Conservation (phyloP, 2,888 invertebrate genomes). For the Orchesellides sinensis region DNA sequence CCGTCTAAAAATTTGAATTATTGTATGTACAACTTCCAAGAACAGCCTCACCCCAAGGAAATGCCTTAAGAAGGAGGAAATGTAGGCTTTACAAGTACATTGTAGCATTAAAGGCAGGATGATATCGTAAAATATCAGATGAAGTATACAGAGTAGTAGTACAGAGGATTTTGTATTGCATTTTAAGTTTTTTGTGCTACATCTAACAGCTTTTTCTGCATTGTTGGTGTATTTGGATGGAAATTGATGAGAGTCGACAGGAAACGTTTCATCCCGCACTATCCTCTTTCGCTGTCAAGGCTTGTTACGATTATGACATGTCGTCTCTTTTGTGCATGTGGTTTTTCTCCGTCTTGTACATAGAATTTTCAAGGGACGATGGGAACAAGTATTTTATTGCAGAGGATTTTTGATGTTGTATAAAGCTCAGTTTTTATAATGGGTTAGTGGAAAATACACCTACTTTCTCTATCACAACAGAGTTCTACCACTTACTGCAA, state of each 20-base stretch:
- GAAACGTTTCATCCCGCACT: constrained; percentile 50
- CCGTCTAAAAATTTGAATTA: constrained; percentile 45
- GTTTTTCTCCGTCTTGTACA: constrained; percentile 10
- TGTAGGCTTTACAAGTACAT: background rate
- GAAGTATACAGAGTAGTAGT: too few species aligned
- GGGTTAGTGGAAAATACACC: too few species aligned
- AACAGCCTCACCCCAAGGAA: constrained; percentile 43
- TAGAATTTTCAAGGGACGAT: background rate
- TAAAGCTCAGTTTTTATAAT: background rate
- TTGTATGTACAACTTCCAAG: constrained; percentile 6
- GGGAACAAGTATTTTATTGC: constrained; percentile 20
- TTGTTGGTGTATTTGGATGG: constrained; percentile 40
- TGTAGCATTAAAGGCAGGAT: background rate
- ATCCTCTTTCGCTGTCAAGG: constrained; percentile 46
- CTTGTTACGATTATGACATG: constrained; percentile 53
- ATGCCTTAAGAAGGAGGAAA: constrained; percentile 29
- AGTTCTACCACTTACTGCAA: too few species aligned
- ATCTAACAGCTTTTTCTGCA: background rate
- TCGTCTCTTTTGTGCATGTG: constrained; percentile 47
- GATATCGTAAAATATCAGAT: background rate
- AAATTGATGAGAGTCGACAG: constrained; percentile 57
- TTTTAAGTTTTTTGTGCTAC: constrained; percentile 2
- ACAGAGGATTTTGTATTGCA: too few species aligned
- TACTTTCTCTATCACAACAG: too few species aligned
- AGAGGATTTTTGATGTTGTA: constrained; percentile 7